These are phyloP conservation scores for Esox niger DNA, from an alignment of 2,113 vertebrate genomes.

Conservation along the genomic window DNA sequence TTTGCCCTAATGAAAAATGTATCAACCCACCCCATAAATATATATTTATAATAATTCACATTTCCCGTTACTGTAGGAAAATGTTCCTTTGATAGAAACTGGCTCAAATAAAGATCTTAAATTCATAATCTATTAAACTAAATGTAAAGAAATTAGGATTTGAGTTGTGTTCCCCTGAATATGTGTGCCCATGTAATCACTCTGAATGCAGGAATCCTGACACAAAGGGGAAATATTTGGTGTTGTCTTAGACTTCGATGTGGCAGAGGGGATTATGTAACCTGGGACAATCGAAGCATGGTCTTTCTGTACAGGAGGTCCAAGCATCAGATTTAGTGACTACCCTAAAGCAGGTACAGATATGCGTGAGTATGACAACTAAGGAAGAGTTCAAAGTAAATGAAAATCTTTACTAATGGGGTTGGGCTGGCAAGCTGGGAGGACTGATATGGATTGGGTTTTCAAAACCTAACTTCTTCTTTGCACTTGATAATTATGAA, in stretches of 20 bases:
- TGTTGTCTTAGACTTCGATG: no score
- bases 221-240: no score
- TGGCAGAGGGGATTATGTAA: constrained; percentile 21
- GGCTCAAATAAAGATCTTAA: no score
- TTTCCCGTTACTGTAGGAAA: no score
- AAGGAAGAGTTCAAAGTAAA: no score
- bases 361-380: neutral
- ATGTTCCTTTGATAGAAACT: no score
- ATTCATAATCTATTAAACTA: no score
- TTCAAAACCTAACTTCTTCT: constrained; percentile 50
- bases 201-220: no score
- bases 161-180: neutral
- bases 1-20: no score
- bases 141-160: neutral
- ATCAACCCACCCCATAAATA: no score
- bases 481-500: constrained; percentile 65
- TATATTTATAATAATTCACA: no score
- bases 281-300: constrained; percentile 76
- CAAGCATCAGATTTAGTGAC: neutral
- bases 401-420: neutral
- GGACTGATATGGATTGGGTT: constrained; percentile 4
- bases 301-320: constrained; percentile 63
- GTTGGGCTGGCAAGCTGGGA: neutral
- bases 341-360: neutral
- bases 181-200: neutral